These are phyloP conservation scores for Orthosia gothica DNA, from an alignment of 2,888 invertebrate species.

Conservation along the genomic window DNA sequence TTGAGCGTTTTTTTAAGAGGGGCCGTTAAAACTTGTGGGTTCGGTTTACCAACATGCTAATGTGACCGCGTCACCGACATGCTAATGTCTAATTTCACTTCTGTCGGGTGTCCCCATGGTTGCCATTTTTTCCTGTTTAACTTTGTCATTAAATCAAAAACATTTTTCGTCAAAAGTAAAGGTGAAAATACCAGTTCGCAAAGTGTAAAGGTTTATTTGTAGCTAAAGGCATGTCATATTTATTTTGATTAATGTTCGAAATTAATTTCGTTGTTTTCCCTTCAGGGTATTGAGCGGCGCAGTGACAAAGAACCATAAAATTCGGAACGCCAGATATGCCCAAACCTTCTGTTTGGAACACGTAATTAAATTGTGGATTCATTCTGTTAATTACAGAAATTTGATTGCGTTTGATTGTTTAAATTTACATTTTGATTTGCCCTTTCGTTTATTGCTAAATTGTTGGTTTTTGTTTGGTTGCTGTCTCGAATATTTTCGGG, in stretches of 20 bases:
- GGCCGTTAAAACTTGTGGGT: too few species aligned
- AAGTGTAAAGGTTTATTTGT: conserved; percentile 30
- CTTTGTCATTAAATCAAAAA: background rate
- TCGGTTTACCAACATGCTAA: too few species aligned
- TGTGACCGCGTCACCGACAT: too few species aligned
- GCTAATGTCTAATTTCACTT: too few species aligned
- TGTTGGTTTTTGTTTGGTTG: conserved; percentile 23
- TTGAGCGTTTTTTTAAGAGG: too few species aligned
- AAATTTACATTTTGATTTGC: conserved; percentile 56
- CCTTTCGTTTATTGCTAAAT: conserved; percentile 48
- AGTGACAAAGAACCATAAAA: conserved; percentile 71
- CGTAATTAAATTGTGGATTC: conserved; percentile 70
- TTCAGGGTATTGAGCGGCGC: conserved; percentile 45
- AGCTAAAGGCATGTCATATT: conserved; percentile 34
- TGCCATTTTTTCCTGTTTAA: too few species aligned
- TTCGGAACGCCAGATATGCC: conserved; percentile 54
- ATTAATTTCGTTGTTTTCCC: conserved; percentile 58
- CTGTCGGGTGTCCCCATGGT: too few species aligned
- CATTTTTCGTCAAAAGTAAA: background rate
- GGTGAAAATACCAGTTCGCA: background rate
- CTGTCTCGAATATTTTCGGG: background rate
- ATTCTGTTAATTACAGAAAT: conserved; percentile 69
- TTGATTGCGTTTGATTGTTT: conserved; percentile 66
- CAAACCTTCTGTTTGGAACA: conserved; percentile 41
- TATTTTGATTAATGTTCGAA: conserved; percentile 55